Evolutionary conservation across 1,140 invertebrate genomes (phyloP), one percentile per base, ranked within the genome.

Genomic region (Tigriopus japonicus): DNA sequence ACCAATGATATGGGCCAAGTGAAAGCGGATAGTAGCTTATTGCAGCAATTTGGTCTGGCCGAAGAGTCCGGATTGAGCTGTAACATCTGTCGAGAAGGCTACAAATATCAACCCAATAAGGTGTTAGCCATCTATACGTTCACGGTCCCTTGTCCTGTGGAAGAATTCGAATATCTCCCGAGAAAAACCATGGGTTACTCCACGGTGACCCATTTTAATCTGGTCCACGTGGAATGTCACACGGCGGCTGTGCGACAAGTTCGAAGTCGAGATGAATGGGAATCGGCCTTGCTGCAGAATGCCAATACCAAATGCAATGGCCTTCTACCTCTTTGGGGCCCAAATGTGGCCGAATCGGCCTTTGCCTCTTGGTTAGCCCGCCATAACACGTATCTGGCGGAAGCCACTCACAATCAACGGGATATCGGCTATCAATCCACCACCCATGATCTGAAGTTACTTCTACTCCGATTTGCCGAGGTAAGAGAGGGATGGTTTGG

Each of bases 281-380:
- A 97, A 70, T 91, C 87, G 62, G 93, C 94, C 0, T 89, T 91
- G 3, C 74, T 98, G 45, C 93, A 98, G 72, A 98, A 98, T 74
- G 91, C 91, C 0, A 97, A 95, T 67, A 97, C 93, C 0, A 85
- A 87, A 62, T 98, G 94, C 70, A 98, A 98, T 72, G 92, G 93
- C 0, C 72, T 98, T 56, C 73, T 98, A 55, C 94, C 94, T 1
- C 72, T 98, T 6, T 97, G 92, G 91, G 93, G 93, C 5, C 90
- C 91, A 1, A 84, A 91, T 67, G 92, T 97, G 3, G 83, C 88
- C 0, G 93, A 97, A 71, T 88, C 89, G 0, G 86, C 86, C 12
- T 98, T 94, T 71, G 91, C 90, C 0, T 89, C 83, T 62, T 93
- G 88, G 67, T 77, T 98, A 42, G 92, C 91, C 0, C 79, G 89